Evolutionary conservation across 2,113 vertebrate species (phyloP).

Genomic region (Pseudopodoces humilis): DNA sequence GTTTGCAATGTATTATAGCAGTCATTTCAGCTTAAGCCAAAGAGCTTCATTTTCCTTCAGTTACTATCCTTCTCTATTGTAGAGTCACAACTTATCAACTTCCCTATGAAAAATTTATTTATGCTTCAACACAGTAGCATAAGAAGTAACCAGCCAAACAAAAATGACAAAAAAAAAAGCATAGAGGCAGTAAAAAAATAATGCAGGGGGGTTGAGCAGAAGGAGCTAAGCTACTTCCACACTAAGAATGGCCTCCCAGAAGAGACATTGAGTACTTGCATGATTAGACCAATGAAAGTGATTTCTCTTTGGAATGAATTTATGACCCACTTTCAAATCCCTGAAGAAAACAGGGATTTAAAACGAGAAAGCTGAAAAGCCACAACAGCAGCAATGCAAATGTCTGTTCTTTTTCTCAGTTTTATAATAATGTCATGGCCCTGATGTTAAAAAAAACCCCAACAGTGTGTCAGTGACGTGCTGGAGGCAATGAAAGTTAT

Average conservation of each 20-base stretch:
- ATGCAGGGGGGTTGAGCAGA: background rate
- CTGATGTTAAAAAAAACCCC: background rate
- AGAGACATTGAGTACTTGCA: conserved; percentile 31
- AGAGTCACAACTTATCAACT: background rate
- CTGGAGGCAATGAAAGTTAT: conserved; percentile 59
- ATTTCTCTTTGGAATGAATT: conserved; percentile 63
- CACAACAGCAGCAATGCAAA: conserved; percentile 25
- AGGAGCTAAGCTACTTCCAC: conserved; percentile 23
- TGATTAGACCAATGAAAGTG: conserved; percentile 64
- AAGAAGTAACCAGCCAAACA: background rate
- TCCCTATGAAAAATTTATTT: background rate
- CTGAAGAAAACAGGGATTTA: conserved; percentile 60
- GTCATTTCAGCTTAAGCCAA: background rate
- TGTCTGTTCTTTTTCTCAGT: conserved; percentile 27
- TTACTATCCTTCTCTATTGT: background rate
- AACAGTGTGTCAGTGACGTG: background rate
- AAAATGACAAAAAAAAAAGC: background rate
- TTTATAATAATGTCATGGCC: conserved; percentile 29
- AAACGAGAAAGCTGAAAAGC: conserved; percentile 52
- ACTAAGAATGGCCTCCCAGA: conserved; percentile 8
- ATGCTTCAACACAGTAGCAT: background rate
- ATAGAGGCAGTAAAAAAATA: background rate
- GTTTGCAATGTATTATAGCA: background rate
- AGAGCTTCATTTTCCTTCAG: background rate
- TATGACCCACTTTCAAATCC: conserved; percentile 69